phyloP scores from a whole-genome alignment of 37 sponge, comb jelly and placozoan genomes.

The Dysidea cf. avara region DNA sequence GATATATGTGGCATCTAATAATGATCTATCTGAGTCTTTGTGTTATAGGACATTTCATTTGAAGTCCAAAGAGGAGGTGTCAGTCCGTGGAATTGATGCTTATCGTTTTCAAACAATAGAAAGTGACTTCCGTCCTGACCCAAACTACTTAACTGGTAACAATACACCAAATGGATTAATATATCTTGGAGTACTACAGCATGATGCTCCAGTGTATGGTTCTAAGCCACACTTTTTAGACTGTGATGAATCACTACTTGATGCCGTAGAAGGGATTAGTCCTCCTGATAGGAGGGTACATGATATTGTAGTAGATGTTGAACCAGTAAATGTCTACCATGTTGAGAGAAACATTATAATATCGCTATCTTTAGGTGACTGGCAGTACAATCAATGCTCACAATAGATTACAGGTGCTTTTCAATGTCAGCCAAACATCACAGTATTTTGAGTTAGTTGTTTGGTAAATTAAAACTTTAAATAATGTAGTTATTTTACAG shows the following conservation, averaged over 20 bases:
- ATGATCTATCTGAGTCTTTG: no score
- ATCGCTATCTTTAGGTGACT: not conserved
- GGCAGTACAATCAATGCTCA: not conserved
- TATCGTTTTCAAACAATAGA: slow-evolving; percentile 46
- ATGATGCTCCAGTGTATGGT: slow-evolving; percentile 65
- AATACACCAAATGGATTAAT: slow-evolving; percentile 67
- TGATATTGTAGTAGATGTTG: slow-evolving; percentile 58
- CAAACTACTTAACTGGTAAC: slow-evolving; percentile 41
- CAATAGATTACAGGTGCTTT: not conserved
- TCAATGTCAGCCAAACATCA: no score
- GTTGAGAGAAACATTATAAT: no score
- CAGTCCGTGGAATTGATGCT: slow-evolving; percentile 45
- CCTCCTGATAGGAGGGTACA: slow-evolving; percentile 39
- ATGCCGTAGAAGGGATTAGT: slow-evolving; percentile 39
- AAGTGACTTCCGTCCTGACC: slow-evolving; percentile 43
- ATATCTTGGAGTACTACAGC: slow-evolving; percentile 62
- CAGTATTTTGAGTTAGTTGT: no score
- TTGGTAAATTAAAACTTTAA: not conserved
- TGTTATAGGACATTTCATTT: slow-evolving; percentile 34
- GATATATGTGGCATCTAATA: no score
- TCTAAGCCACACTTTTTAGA: slow-evolving; percentile 87
- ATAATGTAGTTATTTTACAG: no score
- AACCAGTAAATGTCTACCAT: slow-evolving; percentile 55
- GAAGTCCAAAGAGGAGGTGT: slow-evolving; percentile 19
- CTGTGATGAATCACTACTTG: slow-evolving; percentile 52